phyloP scores from a whole-genome alignment of 2,888 invertebrate genomes.

The Geophilus truncorum region DNA sequence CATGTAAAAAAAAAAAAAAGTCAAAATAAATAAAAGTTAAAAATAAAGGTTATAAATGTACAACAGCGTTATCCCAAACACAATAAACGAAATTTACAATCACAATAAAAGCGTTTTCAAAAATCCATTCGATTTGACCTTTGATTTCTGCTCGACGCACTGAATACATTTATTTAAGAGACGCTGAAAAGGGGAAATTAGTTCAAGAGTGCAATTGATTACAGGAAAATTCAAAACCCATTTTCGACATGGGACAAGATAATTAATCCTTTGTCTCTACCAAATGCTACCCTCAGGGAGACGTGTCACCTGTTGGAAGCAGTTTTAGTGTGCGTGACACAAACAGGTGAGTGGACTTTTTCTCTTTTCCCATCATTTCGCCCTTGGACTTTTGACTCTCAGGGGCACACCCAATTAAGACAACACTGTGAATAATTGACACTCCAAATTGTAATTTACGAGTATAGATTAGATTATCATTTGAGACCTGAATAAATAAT shows the following conservation, averaged over 20 bases:
- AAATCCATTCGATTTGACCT: no score
- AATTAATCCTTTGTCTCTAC: constrained; percentile 8
- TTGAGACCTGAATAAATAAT: background rate
- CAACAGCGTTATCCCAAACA: no score
- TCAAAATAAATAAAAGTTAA: no score
- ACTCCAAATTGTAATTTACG: constrained; percentile 7
- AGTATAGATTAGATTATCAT: background rate
- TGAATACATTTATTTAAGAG: background rate
- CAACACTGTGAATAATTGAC: constrained; percentile 11
- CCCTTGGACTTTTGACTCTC: constrained; percentile 5
- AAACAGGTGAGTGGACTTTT: background rate
- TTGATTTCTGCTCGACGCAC: background rate
- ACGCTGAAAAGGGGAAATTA: background rate
- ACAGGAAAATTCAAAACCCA: background rate
- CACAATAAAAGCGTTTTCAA: no score
- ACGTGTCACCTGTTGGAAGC: constrained; percentile 3
- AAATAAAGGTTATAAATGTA: no score
- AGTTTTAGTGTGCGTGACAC: background rate
- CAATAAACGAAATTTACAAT: no score
- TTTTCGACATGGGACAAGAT: background rate
- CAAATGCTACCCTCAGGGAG: background rate
- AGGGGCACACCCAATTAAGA: background rate
- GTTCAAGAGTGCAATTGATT: background rate
- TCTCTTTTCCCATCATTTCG: background rate
- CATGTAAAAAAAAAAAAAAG: background rate